Evolutionary conservation across 2,113 vertebrate genomes (phyloP).

Genomic region (Vimba vimba): DNA sequence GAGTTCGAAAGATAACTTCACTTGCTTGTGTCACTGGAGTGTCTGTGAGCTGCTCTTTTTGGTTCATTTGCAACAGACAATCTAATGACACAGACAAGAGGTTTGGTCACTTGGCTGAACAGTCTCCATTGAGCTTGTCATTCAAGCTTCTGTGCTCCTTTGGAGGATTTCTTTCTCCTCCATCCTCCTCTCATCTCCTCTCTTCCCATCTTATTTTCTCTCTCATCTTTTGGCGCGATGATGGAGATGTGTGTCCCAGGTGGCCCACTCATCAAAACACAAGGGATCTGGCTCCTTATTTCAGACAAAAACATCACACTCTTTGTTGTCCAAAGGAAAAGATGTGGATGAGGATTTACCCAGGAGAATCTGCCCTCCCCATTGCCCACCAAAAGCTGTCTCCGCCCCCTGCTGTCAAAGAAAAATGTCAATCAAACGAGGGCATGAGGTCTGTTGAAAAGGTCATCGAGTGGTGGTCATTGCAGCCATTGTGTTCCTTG

Average conservation of each 20-base stretch:
- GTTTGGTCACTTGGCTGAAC: constrained; percentile 31
- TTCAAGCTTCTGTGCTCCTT: constrained; percentile 29
- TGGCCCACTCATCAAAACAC: constrained; percentile 81
- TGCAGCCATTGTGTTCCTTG: constrained; percentile 43
- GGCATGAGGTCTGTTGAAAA: constrained; percentile 52
- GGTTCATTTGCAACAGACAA: constrained; percentile 16
- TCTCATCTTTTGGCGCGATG: constrained; percentile 65
- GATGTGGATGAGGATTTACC: constrained; percentile 70
- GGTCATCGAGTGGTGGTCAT: constrained; percentile 49
- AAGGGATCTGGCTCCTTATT: constrained; percentile 73
- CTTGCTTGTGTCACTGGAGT: constrained; percentile 5
- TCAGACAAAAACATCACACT: constrained; percentile 80
- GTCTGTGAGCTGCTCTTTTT: constrained; percentile 19
- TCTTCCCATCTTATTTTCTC: constrained; percentile 40
- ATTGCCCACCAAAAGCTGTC: constrained; percentile 72
- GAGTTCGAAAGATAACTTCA: constrained; percentile 8
- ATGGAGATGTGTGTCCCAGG: constrained; percentile 78
- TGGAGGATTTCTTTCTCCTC: constrained; percentile 42
- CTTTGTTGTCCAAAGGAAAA: constrained; percentile 77
- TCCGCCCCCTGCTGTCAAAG: constrained; percentile 72
- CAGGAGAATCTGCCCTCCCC: constrained; percentile 70
- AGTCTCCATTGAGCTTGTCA: constrained; percentile 24
- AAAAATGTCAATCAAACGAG: constrained; percentile 74
- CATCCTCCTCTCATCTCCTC: constrained; percentile 28
- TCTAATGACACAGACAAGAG: constrained; percentile 26